phyloP scores from a whole-genome alignment of 2,113 vertebrate genomes.

The Patagioenas fasciata region DNA sequence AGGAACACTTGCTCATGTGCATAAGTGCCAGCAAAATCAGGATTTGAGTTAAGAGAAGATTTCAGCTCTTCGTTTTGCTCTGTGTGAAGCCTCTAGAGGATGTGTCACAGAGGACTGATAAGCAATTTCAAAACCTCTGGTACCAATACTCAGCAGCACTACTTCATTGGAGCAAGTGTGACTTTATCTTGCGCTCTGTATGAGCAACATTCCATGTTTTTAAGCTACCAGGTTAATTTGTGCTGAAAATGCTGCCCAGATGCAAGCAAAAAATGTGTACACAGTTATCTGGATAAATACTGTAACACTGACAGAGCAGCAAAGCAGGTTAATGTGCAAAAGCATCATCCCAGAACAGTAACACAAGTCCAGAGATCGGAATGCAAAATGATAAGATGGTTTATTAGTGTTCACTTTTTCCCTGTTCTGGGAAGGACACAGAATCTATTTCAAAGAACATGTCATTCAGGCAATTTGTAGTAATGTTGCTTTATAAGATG shows the following conservation, averaged over 20 bases:
- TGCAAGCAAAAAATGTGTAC: neutral
- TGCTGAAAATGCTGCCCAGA: neutral
- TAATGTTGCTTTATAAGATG: rapidly evolving
- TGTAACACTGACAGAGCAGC: neutral
- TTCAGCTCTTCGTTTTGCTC: neutral
- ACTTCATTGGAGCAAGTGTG: neutral
- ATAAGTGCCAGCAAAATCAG: neutral
- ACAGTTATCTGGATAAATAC: neutral
- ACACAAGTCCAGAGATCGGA: neutral
- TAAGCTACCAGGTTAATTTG: neutral
- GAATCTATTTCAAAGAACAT: neutral
- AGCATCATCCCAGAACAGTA: neutral
- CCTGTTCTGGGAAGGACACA: neutral
- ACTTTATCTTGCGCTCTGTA: neutral
- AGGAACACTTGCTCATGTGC: neutral
- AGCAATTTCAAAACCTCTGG: neutral
- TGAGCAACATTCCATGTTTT: neutral
- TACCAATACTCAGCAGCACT: neutral
- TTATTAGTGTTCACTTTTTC: neutral
- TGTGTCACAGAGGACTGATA: neutral
- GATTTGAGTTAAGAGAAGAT: neutral
- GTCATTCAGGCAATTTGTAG: neutral
- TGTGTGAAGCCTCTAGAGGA: neutral
- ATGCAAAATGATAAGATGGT: neutral
- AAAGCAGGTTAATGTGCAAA: neutral